Base-by-base conservation (phyloP, 2,797 vertebrate genomes). In the Knipowitschia caucasica region DNA sequence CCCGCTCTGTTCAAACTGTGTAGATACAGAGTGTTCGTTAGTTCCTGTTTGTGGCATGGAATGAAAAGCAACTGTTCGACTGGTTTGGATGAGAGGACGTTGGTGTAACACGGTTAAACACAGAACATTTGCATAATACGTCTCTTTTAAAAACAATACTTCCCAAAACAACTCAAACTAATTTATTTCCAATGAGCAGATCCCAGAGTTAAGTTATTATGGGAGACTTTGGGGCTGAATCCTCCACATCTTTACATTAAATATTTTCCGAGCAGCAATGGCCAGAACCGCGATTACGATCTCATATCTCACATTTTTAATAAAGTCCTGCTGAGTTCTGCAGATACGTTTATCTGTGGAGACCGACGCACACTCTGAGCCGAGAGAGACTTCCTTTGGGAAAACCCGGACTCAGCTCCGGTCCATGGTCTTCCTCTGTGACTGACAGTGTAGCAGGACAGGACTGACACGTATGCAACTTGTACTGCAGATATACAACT, bases 271-370 rank as follows among this genome's bases (percentile, higher is more conserved):
- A 23, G 40, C 12, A 12, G 24, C 20, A 14, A 42, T 24, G 7
- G 39, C 7, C 4, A 7, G 21, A 24, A 7, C 40, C 1, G 40
- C 8, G 12, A 43, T 43, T 43, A 15, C 14, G 2, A 21, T 39
- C 38, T 39, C 17, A 21, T 39, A 39, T 39, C 40, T 43, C 40
- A 24, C 39, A 25, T 14, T 43, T 43, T 43, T 43, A 43, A 43
- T 43, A 43, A 43, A 25, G 40, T 43, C 40, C 20, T 43, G 40
- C 40, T 43, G 40, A 25, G 23, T 43, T 25, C 23, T 24, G 40
- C 21, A 7, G 40, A 25, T 43, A 25, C 3, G 6, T 24, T 43
- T 43, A 43, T 43, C 40, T 43, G 40, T 9, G 40, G 40, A 4
- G 4, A 2, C 40, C 14, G 11, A 8, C 5, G 23, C 40, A n/a